A percentile compares a stretch with the other conserved stretches of the same genome.
Evolutionary conservation across 2,888 invertebrate species (phyloP).

Genomic region (Cecidostiba fungosa): DNA sequence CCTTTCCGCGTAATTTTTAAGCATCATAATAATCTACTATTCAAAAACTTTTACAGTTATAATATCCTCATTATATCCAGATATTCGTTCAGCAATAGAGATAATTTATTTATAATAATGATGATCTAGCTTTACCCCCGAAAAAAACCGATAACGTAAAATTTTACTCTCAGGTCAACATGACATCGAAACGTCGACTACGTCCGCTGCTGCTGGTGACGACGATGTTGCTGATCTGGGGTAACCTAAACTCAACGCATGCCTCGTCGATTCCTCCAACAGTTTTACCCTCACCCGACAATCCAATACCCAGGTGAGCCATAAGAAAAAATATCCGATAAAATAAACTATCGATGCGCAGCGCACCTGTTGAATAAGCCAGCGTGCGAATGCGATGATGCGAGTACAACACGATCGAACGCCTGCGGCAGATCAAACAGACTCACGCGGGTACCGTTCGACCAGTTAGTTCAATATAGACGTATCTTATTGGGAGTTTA

Average conservation of each 20-base stretch:
- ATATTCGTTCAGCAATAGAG: too few relatives aligned
- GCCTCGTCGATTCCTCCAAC: constrained; percentile 5
- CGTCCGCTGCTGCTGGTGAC: constrained; percentile 39
- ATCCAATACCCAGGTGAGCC: constrained; percentile 28
- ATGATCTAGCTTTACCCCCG: too few relatives aligned
- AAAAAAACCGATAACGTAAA: not conserved
- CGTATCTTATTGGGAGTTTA: constrained; percentile 38
- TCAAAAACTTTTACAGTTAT: not conserved
- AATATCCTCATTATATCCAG: not conserved
- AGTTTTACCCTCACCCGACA: constrained; percentile 17
- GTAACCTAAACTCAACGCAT: not conserved
- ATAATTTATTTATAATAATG: not conserved
- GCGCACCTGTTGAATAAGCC: constrained; percentile 3
- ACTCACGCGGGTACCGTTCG: constrained; percentile 57
- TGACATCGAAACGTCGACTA: constrained; percentile 48
- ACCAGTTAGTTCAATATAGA: constrained; percentile 55
- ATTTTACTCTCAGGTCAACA: constrained; percentile 42
- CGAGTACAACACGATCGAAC: constrained; percentile 20
- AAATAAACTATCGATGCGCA: not conserved
- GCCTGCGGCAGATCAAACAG: constrained; percentile 37
- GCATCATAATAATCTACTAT: not conserved
- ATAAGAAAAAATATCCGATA: not conserved
- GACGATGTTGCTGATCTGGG: constrained; percentile 48
- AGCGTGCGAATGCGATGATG: constrained; percentile 4
- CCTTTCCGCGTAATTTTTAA: not conserved